Base-by-base conservation (phyloP, 2,888 invertebrate species). In the Hylaea fasciaria region DNA sequence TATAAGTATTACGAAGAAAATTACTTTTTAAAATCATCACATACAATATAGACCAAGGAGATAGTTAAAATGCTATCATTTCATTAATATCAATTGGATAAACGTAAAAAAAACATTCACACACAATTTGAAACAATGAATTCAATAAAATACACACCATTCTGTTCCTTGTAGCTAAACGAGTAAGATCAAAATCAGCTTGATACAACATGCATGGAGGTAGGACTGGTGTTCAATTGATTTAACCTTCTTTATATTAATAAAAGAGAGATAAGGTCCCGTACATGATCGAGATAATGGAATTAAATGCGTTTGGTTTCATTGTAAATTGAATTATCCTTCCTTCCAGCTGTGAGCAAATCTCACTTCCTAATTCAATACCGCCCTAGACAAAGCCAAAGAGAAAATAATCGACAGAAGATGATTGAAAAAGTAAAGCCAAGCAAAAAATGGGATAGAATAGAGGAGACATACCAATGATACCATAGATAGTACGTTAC, bases 201-300 rank as follows among this genome's bases (percentile, higher is more conserved):
- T 48, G 4, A 16, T 13, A 14, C 2, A 12, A 28, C 9, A 8
- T 40, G 32, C 22, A 39, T 11, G 29, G 39, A 50, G 44, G 49
- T 46, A n/a, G 37, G 40, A 57, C 47, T 12, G 17, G 35, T 43
- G 37, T 44, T 57, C 57, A 57, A 62, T 57, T 62, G 53, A 32
- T 62, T 54, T 50, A 62, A 62, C 57, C 57, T 57, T 62, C 57
- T 54, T 54, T 45, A 57, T 50, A 49, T 57, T 57, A 44, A 57
- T 53, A 62, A n/a, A n/a, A 50, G 47, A 50, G 47, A 54, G 57
- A 57, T 61, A 59, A 54, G 45, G 59, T 49, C 48, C 37, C 37
- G 37, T 12, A 37, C 37, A 37, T 32, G 9, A 32, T 32, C 35
- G 48, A 49, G 53, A 50, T 54, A 54, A 54, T 49, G 49, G 39